phyloP scores from a whole-genome alignment of 2,797 vertebrate genomes.

The Rhinella marina region DNA sequence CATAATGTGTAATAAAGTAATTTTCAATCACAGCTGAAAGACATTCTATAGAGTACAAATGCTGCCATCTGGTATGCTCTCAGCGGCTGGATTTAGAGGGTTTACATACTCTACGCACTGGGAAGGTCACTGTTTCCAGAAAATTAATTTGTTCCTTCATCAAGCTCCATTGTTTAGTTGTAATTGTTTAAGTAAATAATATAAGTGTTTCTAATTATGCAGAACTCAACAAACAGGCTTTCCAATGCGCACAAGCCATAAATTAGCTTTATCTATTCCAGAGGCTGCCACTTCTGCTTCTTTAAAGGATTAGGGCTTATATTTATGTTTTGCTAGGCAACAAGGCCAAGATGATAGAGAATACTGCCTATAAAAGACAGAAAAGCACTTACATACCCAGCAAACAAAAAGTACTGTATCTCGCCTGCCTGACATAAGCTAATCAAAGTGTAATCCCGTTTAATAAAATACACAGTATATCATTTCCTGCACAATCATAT shows the following conservation, averaged over 20 bases:
- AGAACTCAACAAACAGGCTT: constrained; percentile 48
- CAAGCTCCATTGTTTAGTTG: constrained; percentile 27
- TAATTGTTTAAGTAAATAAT: constrained; percentile 56
- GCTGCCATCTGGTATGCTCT: constrained; percentile 34
- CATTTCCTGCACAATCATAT: background rate
- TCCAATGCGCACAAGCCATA: constrained; percentile 16
- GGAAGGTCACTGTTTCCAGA: constrained; percentile 45
- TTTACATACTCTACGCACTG: background rate
- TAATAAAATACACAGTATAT: background rate
- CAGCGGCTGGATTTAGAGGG: constrained; percentile 16
- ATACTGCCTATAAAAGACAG: background rate
- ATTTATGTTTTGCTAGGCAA: constrained; percentile 39
- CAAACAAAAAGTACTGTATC: background rate
- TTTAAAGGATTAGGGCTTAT: constrained; percentile 39
- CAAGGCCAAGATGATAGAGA: constrained; percentile 1
- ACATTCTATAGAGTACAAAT: constrained; percentile 27
- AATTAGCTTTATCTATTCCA: constrained; percentile 51
- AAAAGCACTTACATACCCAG: background rate
- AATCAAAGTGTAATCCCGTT: background rate
- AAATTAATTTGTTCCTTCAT: constrained; percentile 48
- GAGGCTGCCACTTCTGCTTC: constrained; percentile 38
- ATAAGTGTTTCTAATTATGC: constrained; percentile 51
- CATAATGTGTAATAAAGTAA: constrained; percentile 42
- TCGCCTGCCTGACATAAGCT: background rate
- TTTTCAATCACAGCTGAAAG: constrained; percentile 44